Percentiles rank a stretch among this genome's conserved stretches.
These are phyloP conservation scores for Lasius fuliginosus DNA, from an alignment of 2,888 invertebrate genomes.

Conservation along the genomic window DNA sequence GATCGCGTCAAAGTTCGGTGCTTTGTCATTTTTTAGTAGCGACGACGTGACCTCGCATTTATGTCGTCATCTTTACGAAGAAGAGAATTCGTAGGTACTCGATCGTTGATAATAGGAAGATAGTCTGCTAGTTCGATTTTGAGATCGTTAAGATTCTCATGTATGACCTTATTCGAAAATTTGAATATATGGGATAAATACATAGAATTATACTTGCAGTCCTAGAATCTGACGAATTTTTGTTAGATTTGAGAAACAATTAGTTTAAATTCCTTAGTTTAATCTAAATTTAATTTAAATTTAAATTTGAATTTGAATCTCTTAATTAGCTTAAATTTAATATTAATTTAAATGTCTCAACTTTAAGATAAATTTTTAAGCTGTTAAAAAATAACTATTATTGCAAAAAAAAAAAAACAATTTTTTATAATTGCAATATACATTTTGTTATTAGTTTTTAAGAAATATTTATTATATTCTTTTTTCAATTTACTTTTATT, in stretches of 20 bases:
- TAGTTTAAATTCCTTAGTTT: not conserved
- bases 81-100: conserved; percentile 4
- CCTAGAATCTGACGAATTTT: not conserved
- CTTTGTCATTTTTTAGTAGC: conserved; percentile 55
- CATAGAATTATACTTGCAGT: not conserved
- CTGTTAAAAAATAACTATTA: not conserved
- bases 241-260: not conserved
- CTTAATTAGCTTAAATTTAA: not conserved
- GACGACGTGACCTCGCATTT: conserved; percentile 50
- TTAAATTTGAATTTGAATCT: not conserved
- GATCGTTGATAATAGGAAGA: conserved; percentile 3
- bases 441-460: not conserved
- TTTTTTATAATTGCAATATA: not conserved
- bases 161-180: not conserved
- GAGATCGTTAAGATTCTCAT: not conserved
- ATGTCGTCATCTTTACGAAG: conserved; percentile 25
- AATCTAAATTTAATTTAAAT: not conserved
- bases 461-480: too few species aligned
- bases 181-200: not conserved
- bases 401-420: too few species aligned
- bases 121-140: not conserved
- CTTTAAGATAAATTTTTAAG: not conserved
- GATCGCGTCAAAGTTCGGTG: conserved; percentile 47
- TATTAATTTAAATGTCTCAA: not conserved
- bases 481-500: not conserved